These are phyloP conservation scores for Globicephala melas DNA, from an alignment of 2,113 vertebrate species.

Conservation along the genomic window DNA sequence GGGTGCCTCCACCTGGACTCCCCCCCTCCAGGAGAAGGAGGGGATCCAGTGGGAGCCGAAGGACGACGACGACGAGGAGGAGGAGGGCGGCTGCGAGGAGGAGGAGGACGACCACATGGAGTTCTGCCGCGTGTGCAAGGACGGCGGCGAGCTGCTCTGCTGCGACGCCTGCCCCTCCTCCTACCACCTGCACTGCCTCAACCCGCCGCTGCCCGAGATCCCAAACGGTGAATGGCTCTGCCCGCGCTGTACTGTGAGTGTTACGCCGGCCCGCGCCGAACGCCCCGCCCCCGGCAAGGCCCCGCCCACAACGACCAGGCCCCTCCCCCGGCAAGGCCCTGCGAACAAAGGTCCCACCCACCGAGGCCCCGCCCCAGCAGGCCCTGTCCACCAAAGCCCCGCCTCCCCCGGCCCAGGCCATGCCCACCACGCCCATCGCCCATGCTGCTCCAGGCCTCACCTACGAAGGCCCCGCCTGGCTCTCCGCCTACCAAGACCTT, in stretches of 20 bases:
- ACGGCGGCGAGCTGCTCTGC: slow-evolving; percentile 93
- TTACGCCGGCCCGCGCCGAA: slow-evolving; percentile 53
- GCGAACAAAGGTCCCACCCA: neutral
- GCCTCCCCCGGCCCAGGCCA: neutral
- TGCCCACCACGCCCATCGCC: neutral
- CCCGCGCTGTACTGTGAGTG: slow-evolving; percentile 97
- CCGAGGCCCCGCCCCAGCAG: neutral
- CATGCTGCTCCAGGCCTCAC: rapidly evolving
- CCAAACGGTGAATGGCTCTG: slow-evolving; percentile 99
- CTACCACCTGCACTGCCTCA: slow-evolving; percentile 81
- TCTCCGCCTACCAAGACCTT: neutral
- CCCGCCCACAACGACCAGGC: neutral
- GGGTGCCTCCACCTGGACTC: neutral
- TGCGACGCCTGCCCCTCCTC: slow-evolving; percentile 95
- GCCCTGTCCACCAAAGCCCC: neutral
- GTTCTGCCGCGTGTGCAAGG: slow-evolving; percentile 98
- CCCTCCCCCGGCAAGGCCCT: neutral
- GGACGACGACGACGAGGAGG: slow-evolving; percentile 93
- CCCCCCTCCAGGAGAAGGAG: slow-evolving; percentile 92
- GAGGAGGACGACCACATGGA: slow-evolving; percentile 99
- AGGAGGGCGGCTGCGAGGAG: slow-evolving; percentile 90
- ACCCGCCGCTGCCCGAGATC: slow-evolving; percentile 96
- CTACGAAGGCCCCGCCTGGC: neutral
- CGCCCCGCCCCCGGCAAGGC: neutral
- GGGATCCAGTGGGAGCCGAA: slow-evolving; percentile 99